phyloP scores from a whole-genome alignment of 1,140 invertebrate genomes.

The Temnothorax nylanderi region DNA sequence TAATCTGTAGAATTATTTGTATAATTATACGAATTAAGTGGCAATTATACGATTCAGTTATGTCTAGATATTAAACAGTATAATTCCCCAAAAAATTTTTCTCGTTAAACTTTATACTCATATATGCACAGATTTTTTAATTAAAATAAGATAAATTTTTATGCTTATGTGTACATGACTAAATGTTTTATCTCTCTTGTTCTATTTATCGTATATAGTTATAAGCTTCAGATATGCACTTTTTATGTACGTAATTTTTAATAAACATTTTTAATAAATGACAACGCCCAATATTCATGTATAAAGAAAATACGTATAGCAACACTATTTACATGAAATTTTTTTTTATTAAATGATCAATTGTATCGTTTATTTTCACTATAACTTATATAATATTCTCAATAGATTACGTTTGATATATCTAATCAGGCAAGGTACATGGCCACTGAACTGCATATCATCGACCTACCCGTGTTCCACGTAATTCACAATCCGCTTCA shows the following conservation, averaged over 20 bases:
- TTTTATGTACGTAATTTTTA: neutral
- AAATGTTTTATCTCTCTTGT: no score
- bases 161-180: neutral
- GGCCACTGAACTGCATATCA: neutral
- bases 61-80: neutral
- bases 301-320: neutral
- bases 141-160: neutral
- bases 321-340: neutral
- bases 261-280: no score
- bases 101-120: neutral
- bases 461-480: neutral
- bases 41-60: neutral
- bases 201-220: neutral
- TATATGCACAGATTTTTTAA: neutral
- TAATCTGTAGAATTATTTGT: neutral
- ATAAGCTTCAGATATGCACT: neutral
- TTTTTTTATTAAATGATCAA: neutral
- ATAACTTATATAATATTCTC: neutral
- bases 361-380: neutral
- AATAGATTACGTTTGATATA: constrained; percentile 3
- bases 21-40: neutral
- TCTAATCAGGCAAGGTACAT: neutral
- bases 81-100: neutral
- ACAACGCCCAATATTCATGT: neutral
- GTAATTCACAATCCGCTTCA: constrained; percentile 12